These are phyloP conservation scores for Babyrousa celebensis DNA, from an alignment of 2,797 vertebrate genomes.

Conservation along the genomic window DNA sequence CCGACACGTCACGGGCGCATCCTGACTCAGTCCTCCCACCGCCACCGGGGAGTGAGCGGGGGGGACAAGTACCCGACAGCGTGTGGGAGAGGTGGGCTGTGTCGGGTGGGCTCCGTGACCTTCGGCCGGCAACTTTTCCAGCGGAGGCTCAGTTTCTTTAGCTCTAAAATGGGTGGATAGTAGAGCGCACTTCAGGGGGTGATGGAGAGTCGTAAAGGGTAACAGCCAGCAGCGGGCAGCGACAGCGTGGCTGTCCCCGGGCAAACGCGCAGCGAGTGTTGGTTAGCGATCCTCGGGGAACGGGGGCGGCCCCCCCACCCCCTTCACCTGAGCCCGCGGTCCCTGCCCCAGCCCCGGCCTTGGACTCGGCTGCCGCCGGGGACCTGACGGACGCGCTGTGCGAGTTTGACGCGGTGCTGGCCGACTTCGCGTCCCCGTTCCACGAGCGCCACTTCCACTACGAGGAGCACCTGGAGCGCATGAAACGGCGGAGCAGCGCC, in stretches of 20 bases:
- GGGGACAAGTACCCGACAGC: not conserved
- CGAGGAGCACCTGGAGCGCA: conserved; percentile 96
- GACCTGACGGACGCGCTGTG: conserved; percentile 95
- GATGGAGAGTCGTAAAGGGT: fast-evolving
- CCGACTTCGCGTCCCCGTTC: conserved; percentile 96
- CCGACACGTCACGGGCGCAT: not conserved
- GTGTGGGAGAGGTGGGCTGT: not conserved
- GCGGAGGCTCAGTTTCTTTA: not conserved
- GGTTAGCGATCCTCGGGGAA: not conserved
- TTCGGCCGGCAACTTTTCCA: not conserved
- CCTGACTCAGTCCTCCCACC: conserved; percentile 20
- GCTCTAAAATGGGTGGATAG: too few species aligned
- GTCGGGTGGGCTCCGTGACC: not conserved
- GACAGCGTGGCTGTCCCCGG: not conserved
- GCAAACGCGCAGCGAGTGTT: not conserved
- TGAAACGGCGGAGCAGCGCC: conserved; percentile 97
- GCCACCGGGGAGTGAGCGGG: not conserved
- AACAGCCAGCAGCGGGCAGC: fast-evolving
- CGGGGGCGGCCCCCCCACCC: not conserved
- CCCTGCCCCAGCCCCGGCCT: conserved; percentile 57
- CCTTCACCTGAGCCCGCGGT: not conserved
- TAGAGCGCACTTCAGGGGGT: fast-evolving
- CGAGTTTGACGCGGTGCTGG: conserved; percentile 97
- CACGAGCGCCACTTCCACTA: conserved; percentile 96
- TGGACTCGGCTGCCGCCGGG: conserved; percentile 87